phyloP scores from a whole-genome alignment of 2,113 vertebrate genomes.

The Cynocephalus volans region DNA sequence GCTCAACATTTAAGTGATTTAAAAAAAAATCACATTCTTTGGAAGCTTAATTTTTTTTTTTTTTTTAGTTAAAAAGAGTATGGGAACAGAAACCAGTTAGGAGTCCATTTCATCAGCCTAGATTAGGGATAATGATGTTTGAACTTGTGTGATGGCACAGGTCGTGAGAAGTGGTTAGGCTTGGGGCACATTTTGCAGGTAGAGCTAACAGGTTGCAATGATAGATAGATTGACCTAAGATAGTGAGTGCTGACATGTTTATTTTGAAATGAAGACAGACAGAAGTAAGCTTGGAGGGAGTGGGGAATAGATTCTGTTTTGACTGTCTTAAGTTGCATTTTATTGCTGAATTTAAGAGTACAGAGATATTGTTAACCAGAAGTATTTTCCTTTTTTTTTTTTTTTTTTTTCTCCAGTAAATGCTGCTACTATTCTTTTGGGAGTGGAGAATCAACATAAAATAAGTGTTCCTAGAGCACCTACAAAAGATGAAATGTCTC shows the following conservation, averaged over 20 bases:
- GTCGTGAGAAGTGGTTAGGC: neutral
- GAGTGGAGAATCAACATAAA: slow-evolving; percentile 89
- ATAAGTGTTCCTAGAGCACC: slow-evolving; percentile 93
- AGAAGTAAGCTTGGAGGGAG: neutral
- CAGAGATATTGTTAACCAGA: neutral
- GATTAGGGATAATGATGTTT: neutral
- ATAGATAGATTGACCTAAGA: neutral
- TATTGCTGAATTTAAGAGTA: neutral
- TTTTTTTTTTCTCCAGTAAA: slow-evolving; percentile 89
- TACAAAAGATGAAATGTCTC: slow-evolving; percentile 96
- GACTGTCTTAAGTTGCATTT: neutral
- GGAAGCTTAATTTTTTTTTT: neutral
- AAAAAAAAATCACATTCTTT: neutral
- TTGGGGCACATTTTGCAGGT: neutral
- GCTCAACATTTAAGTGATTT: neutral
- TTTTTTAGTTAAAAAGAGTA: neutral
- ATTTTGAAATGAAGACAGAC: neutral
- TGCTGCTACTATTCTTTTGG: slow-evolving; percentile 92
- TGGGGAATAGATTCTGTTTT: neutral
- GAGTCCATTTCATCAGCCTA: neutral
- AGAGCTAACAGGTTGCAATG: neutral
- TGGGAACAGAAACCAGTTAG: neutral
- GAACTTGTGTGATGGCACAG: neutral
- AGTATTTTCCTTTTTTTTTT: neutral
- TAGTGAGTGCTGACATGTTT: neutral